These are phyloP conservation scores for Halcyon chelicuti DNA, from an alignment of 2,797 vertebrate species.

Conservation along the genomic window DNA sequence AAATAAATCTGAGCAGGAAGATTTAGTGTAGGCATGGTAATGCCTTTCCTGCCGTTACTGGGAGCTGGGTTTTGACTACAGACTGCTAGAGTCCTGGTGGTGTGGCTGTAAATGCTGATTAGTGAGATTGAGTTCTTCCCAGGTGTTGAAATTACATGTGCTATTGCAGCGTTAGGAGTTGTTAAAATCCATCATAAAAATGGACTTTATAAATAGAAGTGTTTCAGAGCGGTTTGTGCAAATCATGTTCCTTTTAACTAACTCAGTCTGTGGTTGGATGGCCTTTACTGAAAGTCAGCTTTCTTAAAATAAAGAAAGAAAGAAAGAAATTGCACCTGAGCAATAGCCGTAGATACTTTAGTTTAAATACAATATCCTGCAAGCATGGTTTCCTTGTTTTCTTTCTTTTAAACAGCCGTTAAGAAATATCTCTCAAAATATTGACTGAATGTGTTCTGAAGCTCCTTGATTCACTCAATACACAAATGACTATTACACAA, in stretches of 20 bases:
- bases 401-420: background rate
- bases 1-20: slow-evolving; percentile 52
- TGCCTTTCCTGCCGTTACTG: background rate
- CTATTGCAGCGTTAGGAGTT: slow-evolving; percentile 14
- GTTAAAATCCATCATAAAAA: slow-evolving; percentile 23
- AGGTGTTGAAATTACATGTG: slow-evolving; percentile 44
- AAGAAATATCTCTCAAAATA: background rate
- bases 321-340: background rate
- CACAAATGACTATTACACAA: background rate
- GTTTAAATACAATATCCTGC: background rate
- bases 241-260: slow-evolving; percentile 7
- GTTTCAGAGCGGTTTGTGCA: slow-evolving; percentile 11
- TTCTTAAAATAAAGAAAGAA: background rate
- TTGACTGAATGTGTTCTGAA: background rate
- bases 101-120: slow-evolving; percentile 39
- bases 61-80: slow-evolving; percentile 8
- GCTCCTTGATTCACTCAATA: background rate
- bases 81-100: background rate
- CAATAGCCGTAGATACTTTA: background rate
- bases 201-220: slow-evolving; percentile 5
- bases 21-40: slow-evolving; percentile 42
- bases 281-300: background rate
- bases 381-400: background rate
- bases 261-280: background rate
- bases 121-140: slow-evolving; percentile 38